phyloP scores from a whole-genome alignment of 2,797 vertebrate genomes.

The Chloroceryle inda region DNA sequence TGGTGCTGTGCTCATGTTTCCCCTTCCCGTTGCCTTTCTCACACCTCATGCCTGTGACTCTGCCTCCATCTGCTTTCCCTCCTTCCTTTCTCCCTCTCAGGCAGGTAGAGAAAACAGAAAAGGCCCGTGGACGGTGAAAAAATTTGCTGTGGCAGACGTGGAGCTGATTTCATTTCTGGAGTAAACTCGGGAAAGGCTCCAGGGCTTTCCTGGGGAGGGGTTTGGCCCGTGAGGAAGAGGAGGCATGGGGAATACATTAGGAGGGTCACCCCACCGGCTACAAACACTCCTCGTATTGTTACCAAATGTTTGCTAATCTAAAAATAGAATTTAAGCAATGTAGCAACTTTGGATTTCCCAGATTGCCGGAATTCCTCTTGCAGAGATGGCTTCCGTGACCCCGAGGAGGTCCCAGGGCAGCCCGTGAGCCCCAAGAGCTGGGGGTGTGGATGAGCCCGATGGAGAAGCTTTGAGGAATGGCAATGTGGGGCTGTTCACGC shows the following conservation, averaged over 20 bases:
- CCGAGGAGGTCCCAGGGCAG: conserved; percentile 10
- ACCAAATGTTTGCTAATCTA: conserved; percentile 31
- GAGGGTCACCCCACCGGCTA: conserved; percentile 31
- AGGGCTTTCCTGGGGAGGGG: background rate
- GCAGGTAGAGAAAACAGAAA: conserved; percentile 29
- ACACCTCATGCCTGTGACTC: background rate
- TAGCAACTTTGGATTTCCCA: background rate
- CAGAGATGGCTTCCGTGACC: conserved; percentile 29
- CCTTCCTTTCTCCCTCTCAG: background rate
- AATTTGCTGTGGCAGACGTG: background rate
- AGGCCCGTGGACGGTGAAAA: background rate
- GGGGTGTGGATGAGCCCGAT: background rate
- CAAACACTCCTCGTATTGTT: conserved; percentile 23
- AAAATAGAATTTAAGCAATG: conserved; percentile 63
- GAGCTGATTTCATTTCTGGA: conserved; percentile 14
- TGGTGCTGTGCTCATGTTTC: background rate
- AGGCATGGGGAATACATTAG: conserved; percentile 41
- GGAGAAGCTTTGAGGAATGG: background rate
- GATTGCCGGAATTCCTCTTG: too few species aligned
- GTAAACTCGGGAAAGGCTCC: background rate
- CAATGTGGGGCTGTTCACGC: background rate
- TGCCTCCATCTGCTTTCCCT: conserved; percentile 19
- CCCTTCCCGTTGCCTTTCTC: background rate
- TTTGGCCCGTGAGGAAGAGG: background rate
- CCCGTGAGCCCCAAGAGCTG: accelerated